phyloP scores from a whole-genome alignment of 2,113 vertebrate genomes.

The Lamprologus sp. region DNA sequence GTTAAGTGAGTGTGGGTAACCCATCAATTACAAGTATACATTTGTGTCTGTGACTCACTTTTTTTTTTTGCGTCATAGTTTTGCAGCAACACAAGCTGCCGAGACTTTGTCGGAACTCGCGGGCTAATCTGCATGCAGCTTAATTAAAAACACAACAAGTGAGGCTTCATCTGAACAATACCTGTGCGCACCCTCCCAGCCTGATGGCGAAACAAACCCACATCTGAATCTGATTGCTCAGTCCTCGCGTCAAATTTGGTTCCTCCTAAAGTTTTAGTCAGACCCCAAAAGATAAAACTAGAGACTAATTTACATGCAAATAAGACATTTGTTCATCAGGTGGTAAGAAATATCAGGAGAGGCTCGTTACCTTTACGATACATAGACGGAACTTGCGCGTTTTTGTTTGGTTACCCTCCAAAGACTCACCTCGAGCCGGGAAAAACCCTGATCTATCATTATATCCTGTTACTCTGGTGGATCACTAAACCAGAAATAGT shows the following conservation, averaged over 20 bases:
- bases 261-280: accelerated
- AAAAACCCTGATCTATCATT: neutral
- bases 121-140: neutral
- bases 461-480: neutral
- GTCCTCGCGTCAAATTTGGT: neutral
- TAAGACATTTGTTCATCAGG: neutral
- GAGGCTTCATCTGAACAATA: neutral
- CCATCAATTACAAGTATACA: neutral
- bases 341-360: neutral
- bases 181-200: neutral
- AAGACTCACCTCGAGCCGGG: neutral
- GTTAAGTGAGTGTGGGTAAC: neutral
- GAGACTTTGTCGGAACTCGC: neutral
- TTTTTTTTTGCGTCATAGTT: neutral
- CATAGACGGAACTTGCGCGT: neutral
- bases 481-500: neutral
- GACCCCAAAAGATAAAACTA: neutral
- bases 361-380: neutral
- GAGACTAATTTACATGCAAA: neutral
- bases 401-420: neutral
- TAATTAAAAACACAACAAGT: neutral
- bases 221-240: neutral
- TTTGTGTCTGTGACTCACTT: neutral
- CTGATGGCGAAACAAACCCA: neutral
- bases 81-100: neutral